Evolutionary conservation across 2,888 invertebrate species (phyloP), one percentile per base, ranked within the genome.

Genomic region (Athalia circularis): DNA sequence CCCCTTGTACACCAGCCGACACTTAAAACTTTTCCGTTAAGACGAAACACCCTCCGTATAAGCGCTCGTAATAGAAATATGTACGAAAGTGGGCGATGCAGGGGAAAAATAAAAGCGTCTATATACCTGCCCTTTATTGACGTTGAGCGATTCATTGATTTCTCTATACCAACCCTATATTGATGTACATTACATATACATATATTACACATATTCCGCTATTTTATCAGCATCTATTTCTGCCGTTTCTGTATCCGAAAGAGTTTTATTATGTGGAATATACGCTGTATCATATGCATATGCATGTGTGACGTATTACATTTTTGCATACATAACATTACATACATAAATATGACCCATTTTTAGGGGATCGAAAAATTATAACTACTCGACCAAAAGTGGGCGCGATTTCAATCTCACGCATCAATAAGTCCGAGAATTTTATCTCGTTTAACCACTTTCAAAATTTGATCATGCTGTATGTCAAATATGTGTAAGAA

Each of bases 1-100:
- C 15, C 61, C 61, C n/a, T 15, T 43, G 43, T 9, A 9, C 9
- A 54, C 7, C 54, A 9, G 54, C 9, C 52, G 52, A 52, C 68
- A 68, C 68, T 68, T 68, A 43, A 68, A 68, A 68, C 68, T 68
- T 68, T 43, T 43, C 52, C 68, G 68, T 52, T 54, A 68, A 68
- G 29, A 54, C 68, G 52, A 68, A 68, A 68, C 68, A 52, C 29
- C 68, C 29, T 29, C 29, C 29, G 29, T 29, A 29, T 29, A 29
- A 29, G 29, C 29, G 29, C 29, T 29, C 29, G 29, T 29, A 29
- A 29, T 29, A 29, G 52, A 50, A 68, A 68, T 68, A 52, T 29
- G 11, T 29, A 67, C 43, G 11, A 52, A 68, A 68, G 52, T 52
- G 29, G 11, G 4, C 29, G 29, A n/a, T 29, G 8, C 7, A 15